phyloP scores from a whole-genome alignment of 2,888 invertebrate genomes.

The Tipula confusa region DNA sequence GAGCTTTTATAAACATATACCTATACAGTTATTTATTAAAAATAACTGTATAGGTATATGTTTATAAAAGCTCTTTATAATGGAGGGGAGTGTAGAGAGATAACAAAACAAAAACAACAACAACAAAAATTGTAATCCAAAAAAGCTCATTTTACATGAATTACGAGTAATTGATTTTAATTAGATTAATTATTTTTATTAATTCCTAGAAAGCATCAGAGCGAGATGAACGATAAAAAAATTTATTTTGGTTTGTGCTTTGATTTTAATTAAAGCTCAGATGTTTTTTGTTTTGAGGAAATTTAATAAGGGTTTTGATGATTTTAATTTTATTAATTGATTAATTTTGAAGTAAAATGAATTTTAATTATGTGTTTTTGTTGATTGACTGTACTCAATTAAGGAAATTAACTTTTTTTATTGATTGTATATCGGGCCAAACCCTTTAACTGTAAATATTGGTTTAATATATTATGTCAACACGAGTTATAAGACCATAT shows the following conservation, averaged over 20 bases:
- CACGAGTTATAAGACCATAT: background rate
- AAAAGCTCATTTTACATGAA: constrained; percentile 6
- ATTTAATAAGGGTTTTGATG: background rate
- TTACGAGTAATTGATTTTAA: constrained; percentile 20
- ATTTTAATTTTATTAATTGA: background rate
- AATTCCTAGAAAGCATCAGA: background rate
- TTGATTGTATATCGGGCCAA: background rate
- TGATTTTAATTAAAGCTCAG: background rate
- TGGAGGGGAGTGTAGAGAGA: too few relatives aligned
- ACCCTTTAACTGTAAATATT: background rate
- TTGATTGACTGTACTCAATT: too few relatives aligned
- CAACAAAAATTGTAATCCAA: background rate
- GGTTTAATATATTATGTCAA: background rate
- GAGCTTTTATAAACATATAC: background rate
- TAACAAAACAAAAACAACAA: background rate
- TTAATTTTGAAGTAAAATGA: background rate
- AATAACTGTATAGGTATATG: too few relatives aligned
- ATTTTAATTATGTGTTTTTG: background rate
- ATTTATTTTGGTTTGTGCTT: background rate
- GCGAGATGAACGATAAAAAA: background rate
- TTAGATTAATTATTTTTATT: background rate
- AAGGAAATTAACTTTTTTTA: background rate
- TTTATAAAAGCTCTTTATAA: background rate
- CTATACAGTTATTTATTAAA: too few relatives aligned
- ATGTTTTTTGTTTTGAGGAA: background rate